phyloP scores from a whole-genome alignment of 2,113 vertebrate species.

The Apodemus sylvaticus region DNA sequence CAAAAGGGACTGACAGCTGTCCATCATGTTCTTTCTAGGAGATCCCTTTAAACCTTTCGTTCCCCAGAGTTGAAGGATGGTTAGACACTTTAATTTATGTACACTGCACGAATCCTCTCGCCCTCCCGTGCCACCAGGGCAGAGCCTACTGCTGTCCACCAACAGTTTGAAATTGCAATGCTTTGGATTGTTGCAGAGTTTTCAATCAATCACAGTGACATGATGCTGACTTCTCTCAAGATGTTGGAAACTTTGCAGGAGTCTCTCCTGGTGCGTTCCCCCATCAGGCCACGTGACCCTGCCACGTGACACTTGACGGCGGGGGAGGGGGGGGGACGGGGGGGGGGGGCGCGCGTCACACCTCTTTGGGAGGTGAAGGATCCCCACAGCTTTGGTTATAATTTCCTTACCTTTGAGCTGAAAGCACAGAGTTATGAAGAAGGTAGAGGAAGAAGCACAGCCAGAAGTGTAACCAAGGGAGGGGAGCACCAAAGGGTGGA shows the following conservation, averaged over 20 bases:
- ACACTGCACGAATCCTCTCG: slow-evolving; percentile 72
- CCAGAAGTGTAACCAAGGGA: neutral
- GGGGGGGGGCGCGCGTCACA: slow-evolving; percentile 49
- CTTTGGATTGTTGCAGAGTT: slow-evolving; percentile 3
- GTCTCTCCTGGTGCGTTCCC: accelerated
- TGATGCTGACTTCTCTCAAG: slow-evolving; percentile 82
- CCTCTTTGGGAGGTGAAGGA: slow-evolving; percentile 59
- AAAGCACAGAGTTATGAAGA: neutral
- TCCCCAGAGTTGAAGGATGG: neutral
- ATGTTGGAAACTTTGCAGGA: accelerated
- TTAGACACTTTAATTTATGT: slow-evolving; percentile 59
- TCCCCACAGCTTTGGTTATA: slow-evolving; percentile 56
- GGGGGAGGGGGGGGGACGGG: slow-evolving; percentile 63
- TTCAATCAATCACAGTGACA: slow-evolving; percentile 74
- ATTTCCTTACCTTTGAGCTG: slow-evolving; percentile 76
- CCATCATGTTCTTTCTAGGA: neutral
- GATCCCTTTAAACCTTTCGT: neutral
- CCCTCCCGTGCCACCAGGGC: slow-evolving; percentile 65
- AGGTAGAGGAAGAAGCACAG: neutral
- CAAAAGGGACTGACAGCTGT: neutral
- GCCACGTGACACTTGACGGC: slow-evolving; percentile 78
- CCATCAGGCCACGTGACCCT: slow-evolving; percentile 83
- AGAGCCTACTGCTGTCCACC: slow-evolving; percentile 81
- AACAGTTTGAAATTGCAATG: slow-evolving; percentile 55
- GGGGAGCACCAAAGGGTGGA: neutral